Evolutionary conservation across 2,797 vertebrate species (phyloP).

Genomic region (Scarus forsteni): DNA sequence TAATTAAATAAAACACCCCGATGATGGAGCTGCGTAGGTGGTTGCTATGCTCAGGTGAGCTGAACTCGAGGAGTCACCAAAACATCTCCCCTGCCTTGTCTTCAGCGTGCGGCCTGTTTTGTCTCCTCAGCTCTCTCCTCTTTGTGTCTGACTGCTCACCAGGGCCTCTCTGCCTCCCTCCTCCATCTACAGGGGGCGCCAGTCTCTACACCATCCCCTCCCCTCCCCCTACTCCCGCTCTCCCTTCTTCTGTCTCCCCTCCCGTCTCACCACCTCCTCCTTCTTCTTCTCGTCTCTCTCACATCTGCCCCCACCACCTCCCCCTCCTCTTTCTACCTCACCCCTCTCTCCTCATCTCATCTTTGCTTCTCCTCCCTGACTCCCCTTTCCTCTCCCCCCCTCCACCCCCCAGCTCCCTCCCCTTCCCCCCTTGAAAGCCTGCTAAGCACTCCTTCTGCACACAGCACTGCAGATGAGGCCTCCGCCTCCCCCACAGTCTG

Average conservation of each 20-base stretch:
- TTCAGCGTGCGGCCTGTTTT: constrained; percentile 22
- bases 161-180: constrained; percentile 29
- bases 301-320: neutral
- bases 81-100: constrained; percentile 23
- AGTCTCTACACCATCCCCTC: constrained; percentile 25
- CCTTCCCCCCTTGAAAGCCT: constrained; percentile 52
- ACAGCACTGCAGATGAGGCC: constrained; percentile 80
- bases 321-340: constrained; percentile 1
- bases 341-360: constrained; percentile 7
- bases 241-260: constrained; percentile 5
- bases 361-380: constrained; percentile 32
- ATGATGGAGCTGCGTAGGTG: constrained; percentile 19
- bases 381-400: constrained; percentile 37
- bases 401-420: constrained; percentile 7
- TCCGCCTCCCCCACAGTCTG: constrained; percentile 70
- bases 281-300: neutral
- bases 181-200: constrained; percentile 64
- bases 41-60: constrained; percentile 25
- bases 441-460: constrained; percentile 70
- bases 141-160: constrained; percentile 57
- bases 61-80: constrained; percentile 32
- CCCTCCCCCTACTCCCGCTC: neutral
- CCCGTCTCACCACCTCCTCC: neutral
- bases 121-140: constrained; percentile 25
- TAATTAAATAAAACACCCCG: neutral